Percentiles rank a stretch among this genome's conserved stretches.
phyloP scores from a whole-genome alignment of 2,113 vertebrate species.

The Furnarius figulus region DNA sequence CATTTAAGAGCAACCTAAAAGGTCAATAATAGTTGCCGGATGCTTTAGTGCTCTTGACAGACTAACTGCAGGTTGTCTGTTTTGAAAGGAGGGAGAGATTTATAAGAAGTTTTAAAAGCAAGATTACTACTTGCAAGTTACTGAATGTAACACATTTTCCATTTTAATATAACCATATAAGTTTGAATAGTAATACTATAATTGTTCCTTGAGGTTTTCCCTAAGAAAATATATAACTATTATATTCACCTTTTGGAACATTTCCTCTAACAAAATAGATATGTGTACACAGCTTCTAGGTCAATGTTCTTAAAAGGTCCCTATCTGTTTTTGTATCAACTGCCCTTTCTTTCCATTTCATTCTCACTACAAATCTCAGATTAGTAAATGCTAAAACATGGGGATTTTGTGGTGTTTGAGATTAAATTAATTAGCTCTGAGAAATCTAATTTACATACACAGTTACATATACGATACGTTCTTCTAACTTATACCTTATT shows the following conservation, averaged over 20 bases:
- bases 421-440: background rate
- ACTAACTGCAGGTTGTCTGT: background rate
- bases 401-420: conserved; percentile 1
- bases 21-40: background rate
- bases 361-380: background rate
- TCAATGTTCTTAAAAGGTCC: conserved; percentile 10
- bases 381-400: background rate
- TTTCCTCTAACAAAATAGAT: conserved; percentile 39
- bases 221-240: background rate
- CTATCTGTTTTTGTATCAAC: conserved; percentile 8
- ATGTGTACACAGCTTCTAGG: conserved; percentile 30
- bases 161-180: background rate
- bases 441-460: background rate
- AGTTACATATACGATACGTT: background rate
- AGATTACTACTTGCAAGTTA: background rate
- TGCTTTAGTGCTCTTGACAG: background rate
- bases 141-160: background rate
- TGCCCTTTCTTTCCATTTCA: background rate
- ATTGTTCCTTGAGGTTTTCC: background rate
- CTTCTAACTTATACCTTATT: background rate
- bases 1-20: background rate
- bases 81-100: background rate
- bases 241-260: conserved; percentile 7
- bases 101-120: background rate
- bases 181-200: background rate